Evolutionary conservation across 2,113 vertebrate genomes (phyloP).

Genomic region (Glaucomys volans): DNA sequence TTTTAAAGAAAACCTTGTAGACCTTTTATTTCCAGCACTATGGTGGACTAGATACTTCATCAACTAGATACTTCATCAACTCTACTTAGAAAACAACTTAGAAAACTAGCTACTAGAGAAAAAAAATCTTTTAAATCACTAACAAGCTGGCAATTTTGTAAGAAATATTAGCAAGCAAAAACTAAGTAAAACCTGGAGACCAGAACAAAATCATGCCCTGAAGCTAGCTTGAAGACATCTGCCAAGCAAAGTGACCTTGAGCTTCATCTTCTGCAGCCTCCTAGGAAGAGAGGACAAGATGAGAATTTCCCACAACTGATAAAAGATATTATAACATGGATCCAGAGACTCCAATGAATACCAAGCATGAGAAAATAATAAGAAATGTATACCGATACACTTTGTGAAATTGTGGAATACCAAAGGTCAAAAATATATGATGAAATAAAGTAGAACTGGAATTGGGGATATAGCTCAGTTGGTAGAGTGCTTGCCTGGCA

Average conservation of each 20-base stretch:
- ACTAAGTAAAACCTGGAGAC: neutral
- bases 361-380: neutral
- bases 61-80: neutral
- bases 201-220: neutral
- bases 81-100: constrained; percentile 34
- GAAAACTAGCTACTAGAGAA: neutral
- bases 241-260: neutral
- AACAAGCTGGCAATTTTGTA: neutral
- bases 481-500: too few relatives aligned
- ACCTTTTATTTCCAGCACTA: neutral
- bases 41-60: neutral
- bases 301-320: neutral
- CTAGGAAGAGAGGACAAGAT: neutral
- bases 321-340: neutral
- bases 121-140: constrained; percentile 2
- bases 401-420: neutral
- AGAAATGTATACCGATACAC: neutral
- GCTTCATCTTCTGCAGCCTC: neutral
- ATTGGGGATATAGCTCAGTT: neutral
- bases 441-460: neutral
- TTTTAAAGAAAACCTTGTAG: neutral
- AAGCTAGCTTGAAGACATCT: neutral
- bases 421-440: constrained; percentile 6
- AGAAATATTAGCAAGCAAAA: constrained; percentile 20
- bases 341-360: neutral